Base-by-base conservation (phyloP, 2,888 invertebrate species). In the Eutolmus rufibarbis region DNA sequence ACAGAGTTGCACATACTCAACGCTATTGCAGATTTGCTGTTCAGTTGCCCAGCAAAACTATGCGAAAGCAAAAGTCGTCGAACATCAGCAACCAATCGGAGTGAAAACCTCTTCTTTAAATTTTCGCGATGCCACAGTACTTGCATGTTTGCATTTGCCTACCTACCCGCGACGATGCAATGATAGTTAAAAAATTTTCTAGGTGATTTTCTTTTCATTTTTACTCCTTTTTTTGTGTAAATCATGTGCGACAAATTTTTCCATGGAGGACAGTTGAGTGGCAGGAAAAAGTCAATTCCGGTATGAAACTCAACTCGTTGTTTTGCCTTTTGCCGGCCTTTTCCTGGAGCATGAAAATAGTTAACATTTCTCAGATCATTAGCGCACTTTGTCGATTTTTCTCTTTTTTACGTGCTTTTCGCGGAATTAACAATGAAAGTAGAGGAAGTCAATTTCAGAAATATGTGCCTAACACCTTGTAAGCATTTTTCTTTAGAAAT, bases 61-160 rank as follows among this genome's bases (percentile, higher is more conserved):
- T 43, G 40, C 74, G 85, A 85, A 85, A 85, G 85, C 74, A 85
- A 85, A 85, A 85, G 85, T 85, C 43, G 85, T 85, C 43, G 34
- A 19, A 56, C 16, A 34, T 57, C 66, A 66, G 23, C 19, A 66
- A 12, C 66, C 66, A 66, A 28, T 66, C 23, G 23, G 23, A 43
- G 43, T 46, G 19, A 78, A 40, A 46, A 46, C 12, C 31, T 79
- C 43, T 28, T 46, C 43, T 28, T 46, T 46, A 28, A 79, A 46
- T 79, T 43, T 79, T 46, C 43, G 9, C 66, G 66, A 12, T 31
- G 34, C 16, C 34, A 40, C 5, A 14, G 37, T 28, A 31, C 23
- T 12, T 14, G 31, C 23, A 77, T 37, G 23, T 37, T 77, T 77
- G 34, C 37, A 77, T 19, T 37, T 37, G 37, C 31, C 77, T 37